These are phyloP conservation scores for Podocnemis expansa DNA, from an alignment of 2,113 vertebrate genomes.

Conservation along the genomic window DNA sequence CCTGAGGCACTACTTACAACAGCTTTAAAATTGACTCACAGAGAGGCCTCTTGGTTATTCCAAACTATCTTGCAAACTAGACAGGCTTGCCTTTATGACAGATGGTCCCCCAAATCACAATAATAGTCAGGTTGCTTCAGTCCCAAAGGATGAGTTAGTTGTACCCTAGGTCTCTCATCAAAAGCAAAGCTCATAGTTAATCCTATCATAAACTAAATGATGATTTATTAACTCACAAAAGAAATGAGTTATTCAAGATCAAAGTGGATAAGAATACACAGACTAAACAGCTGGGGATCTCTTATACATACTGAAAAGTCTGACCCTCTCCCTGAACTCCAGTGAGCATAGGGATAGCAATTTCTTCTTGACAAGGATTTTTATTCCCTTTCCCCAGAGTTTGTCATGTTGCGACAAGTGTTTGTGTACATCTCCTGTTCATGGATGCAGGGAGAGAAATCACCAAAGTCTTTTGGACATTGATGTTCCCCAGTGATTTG, in stretches of 20 bases:
- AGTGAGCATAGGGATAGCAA: neutral
- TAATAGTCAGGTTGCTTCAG: neutral
- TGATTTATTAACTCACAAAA: neutral
- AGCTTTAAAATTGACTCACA: neutral
- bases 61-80: neutral
- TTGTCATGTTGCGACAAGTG: neutral
- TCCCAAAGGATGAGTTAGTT: neutral
- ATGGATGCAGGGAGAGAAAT: neutral
- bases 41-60: neutral
- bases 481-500: neutral
- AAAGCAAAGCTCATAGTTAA: neutral
- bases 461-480: neutral
- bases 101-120: neutral
- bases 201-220: neutral
- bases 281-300: neutral
- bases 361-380: neutral
- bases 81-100: neutral
- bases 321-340: neutral
- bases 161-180: neutral
- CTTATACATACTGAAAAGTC: neutral
- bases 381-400: neutral
- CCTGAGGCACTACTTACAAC: neutral
- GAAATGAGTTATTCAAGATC: neutral
- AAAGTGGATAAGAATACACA: neutral
- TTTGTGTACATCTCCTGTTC: neutral